These are phyloP conservation scores for Rostratula benghalensis DNA, from an alignment of 2,113 vertebrate species.

Conservation along the genomic window DNA sequence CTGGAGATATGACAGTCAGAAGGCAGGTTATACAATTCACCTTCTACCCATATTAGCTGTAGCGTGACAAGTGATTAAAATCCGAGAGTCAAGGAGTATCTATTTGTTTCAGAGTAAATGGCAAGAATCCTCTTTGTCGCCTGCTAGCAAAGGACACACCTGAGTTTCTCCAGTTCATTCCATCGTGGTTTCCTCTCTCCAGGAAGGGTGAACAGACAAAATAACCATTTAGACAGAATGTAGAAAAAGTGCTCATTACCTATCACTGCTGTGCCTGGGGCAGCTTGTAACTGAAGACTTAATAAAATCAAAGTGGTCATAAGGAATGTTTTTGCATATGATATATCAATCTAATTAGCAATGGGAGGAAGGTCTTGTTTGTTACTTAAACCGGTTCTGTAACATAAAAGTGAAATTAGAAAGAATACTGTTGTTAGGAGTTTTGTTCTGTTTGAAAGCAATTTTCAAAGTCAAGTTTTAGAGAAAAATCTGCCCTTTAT, in stretches of 20 bases:
- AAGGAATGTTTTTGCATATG: constrained; percentile 28
- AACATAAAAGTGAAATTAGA: constrained; percentile 57
- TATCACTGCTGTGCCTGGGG: background rate
- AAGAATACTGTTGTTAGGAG: constrained; percentile 24
- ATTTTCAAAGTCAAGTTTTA: constrained; percentile 69
- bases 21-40: background rate
- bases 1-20: background rate
- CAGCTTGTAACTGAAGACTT: constrained; percentile 46
- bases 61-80: background rate
- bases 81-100: background rate
- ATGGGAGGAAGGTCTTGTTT: constrained; percentile 36
- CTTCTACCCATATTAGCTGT: background rate
- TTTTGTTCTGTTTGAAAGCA: constrained; percentile 41
- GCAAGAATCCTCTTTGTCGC: constrained; percentile 9
- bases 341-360: constrained; percentile 61
- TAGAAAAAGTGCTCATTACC: constrained; percentile 14
- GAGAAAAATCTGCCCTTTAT: constrained; percentile 63
- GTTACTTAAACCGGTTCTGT: constrained; percentile 45
- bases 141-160: background rate
- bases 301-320: constrained; percentile 53
- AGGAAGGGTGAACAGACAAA: background rate
- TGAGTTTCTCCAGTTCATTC: constrained; percentile 33
- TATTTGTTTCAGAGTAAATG: background rate
- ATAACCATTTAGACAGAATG: background rate
- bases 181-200: background rate